Base-by-base conservation (phyloP, 2,888 invertebrate species). In the Drosophila hawaiiensis region DNA sequence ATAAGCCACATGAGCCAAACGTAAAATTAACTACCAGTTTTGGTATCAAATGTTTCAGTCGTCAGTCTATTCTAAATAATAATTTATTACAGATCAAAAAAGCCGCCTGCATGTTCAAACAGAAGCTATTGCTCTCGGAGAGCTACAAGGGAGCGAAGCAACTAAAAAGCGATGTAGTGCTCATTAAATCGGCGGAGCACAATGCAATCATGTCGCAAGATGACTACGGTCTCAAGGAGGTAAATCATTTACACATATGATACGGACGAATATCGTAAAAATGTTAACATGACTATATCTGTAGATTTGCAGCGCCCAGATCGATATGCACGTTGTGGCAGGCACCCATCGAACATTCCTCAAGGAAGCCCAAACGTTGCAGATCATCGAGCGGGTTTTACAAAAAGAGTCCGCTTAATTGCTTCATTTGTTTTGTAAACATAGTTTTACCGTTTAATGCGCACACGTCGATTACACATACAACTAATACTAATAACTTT, bases 311-410 rank as follows among this genome's bases (percentile, higher is more conserved):
- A 94, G 94, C 73, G 95, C 95, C 73, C 94, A 94, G 62, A 95
- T 97, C 1, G 94, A 94, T 73, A 94, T 96, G 43, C 94, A 96
- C 88, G 94, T 96, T 73, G 95, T 96, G 73, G 94, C 96, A 80
- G 99, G 97, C 89, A 97, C 97, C 91, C 99, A 99, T 94, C 96
- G 98, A 92, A 96, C 96, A 84, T 98, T 99, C 93, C 95, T 99
- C 76, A 94, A 95, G 70, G 98, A 97, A 82, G 96, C 95, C 72
- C 87, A 92, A 75, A 95, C 96, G 68, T 96, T 97, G 53, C 94
- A 94, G 84, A 95, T 96, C 93, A 96, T 98, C 91, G 97, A 92
- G 50, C 73, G 73, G 19, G 91, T 92, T 66, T 80, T 93, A 39
- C 84, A 59, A 37, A 89, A 87, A 52, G 56, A 76, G 47, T 54